Base-by-base conservation (phyloP, 2,797 vertebrate genomes). In the Pseudochromis fuscus region DNA sequence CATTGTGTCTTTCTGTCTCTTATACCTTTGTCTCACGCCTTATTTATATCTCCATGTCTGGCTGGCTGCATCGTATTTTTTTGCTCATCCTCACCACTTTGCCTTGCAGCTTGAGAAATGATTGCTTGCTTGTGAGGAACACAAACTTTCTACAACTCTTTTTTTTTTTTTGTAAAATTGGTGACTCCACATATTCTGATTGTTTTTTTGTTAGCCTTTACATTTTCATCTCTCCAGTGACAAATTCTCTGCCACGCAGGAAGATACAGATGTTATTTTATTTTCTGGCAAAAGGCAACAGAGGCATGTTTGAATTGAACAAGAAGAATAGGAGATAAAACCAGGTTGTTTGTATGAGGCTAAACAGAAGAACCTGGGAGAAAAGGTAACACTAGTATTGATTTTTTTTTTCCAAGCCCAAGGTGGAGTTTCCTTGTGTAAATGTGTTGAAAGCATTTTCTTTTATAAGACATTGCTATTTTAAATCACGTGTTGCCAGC, bases 91-190 rank as follows among this genome's bases (percentile, higher is more conserved):
- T 5, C 38, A 19, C 56, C 15, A 1, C 24, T 42, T 24, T n/a
- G 11, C 48, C 55, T 23, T 10, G 72, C 23, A 42, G 46, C 62
- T 45, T 55, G 40, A 16, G 45, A 67, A 76, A 67, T n/a, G 1
- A 49, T 31, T 52, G 51, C 23, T 31, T 52, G 51, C 23, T 42
- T 13, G n/a, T 1, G 8, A 0, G 28, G 7, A 45, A 24, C n/a
- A 38, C 25, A 46, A 66, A 37, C 38, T 53, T 16, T 42, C 10
- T 24, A 65, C 31, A 55, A 79, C 46, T 51, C 25, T 18, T 51
- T 27, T 28, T 11, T 51, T 51, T 11, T 51, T 18, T n/a, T 13
- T 18, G 25, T 25, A 28, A 7, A n/a, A n/a, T n/a, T 9, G 25
- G 48, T 50, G 25, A 30, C n/a, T 23, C 27, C 23, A 30, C 25